Conservation (phyloP, 2,888 invertebrate species). For the Gortyna flavago region DNA sequence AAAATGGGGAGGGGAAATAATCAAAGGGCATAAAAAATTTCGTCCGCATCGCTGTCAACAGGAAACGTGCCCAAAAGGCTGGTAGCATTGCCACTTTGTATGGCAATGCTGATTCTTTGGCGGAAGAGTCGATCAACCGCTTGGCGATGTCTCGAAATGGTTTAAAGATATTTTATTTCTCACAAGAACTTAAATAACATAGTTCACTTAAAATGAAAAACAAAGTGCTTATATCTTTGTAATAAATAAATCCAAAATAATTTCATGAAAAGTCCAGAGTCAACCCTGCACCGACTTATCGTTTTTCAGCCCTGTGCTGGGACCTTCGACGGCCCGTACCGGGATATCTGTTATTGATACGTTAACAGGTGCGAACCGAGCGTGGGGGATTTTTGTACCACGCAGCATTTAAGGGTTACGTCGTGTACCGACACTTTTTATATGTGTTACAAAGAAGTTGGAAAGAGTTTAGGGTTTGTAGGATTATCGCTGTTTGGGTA, state of each 20-base stretch:
- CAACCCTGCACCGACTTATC: constrained; percentile 80
- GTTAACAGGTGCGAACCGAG: constrained; percentile 72
- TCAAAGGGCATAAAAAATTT: no score
- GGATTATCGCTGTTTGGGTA: background rate
- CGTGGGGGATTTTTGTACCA: constrained; percentile 61
- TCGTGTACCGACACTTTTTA: constrained; percentile 50
- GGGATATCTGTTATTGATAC: constrained; percentile 78
- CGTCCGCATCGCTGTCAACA: no score
- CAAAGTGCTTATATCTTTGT: no score
- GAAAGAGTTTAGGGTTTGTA: constrained; percentile 22
- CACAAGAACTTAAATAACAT: no score
- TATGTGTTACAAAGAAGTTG: constrained; percentile 23
- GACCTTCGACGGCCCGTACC: constrained; percentile 72
- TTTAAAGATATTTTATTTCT: no score
- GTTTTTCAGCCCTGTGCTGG: constrained; percentile 81
- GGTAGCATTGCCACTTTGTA: no score
- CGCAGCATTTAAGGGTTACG: constrained; percentile 54
- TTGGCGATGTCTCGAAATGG: no score
- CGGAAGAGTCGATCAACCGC: no score
- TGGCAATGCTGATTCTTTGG: no score
- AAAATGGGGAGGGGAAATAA: no score
- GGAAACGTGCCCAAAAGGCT: no score
- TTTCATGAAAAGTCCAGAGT: constrained; percentile 21
- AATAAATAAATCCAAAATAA: background rate
- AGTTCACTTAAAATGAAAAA: no score